Conservation (phyloP, 2,797 vertebrate genomes). For the Champsocephalus gunnari region DNA sequence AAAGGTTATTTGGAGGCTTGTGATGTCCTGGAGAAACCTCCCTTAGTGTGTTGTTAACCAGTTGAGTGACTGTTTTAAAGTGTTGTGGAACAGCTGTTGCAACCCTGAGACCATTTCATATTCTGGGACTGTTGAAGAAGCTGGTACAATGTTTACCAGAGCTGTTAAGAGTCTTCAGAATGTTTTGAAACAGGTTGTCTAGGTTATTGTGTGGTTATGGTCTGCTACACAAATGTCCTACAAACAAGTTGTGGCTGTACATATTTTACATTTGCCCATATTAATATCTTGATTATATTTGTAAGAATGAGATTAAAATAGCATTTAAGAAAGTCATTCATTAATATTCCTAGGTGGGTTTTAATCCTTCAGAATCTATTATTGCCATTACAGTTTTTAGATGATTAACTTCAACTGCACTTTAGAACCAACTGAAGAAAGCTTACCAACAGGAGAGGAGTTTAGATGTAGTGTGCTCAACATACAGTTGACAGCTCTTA, state of each 20-base stretch:
- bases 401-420: neutral
- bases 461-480: neutral
- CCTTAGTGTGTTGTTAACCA: conserved; percentile 14
- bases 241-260: neutral
- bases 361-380: conserved; percentile 5
- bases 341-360: neutral
- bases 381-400: neutral
- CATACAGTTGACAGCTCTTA: neutral
- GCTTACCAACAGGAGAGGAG: neutral
- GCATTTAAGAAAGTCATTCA: neutral
- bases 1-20: conserved; percentile 31
- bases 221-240: neutral
- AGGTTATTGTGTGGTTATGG: neutral
- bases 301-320: conserved; percentile 11
- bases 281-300: conserved; percentile 1
- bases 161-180: neutral
- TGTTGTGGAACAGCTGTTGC: conserved; percentile 18
- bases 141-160: neutral
- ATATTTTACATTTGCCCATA: neutral
- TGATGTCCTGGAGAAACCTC: conserved; percentile 32
- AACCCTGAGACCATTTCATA: conserved; percentile 18
- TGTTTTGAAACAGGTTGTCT: neutral
- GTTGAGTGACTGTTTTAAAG: conserved; percentile 19
- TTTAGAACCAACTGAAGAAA: neutral
- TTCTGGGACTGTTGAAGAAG: conserved; percentile 15